Evolutionary conservation across 2,113 vertebrate genomes (phyloP).

Genomic region (Mesoclemmys tuberculata): DNA sequence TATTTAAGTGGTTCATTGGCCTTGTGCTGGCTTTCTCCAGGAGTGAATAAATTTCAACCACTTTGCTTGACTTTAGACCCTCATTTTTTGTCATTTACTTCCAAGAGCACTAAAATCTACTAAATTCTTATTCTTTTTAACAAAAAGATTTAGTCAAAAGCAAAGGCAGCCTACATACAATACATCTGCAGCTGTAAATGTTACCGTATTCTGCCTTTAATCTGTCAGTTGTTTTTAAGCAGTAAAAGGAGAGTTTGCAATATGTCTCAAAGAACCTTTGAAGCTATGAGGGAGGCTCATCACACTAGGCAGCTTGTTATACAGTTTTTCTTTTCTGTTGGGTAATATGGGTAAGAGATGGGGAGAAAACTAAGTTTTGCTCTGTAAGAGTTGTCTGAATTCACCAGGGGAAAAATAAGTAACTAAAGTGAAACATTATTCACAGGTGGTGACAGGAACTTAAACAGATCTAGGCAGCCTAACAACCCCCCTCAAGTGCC

Average conservation of each 20-base stretch:
- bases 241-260: background rate
- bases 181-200: background rate
- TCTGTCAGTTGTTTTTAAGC: slow-evolving; percentile 20
- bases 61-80: background rate
- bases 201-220: background rate
- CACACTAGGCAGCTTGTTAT: background rate
- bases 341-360: background rate
- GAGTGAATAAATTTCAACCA: background rate
- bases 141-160: slow-evolving; percentile 24
- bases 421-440: slow-evolving; percentile 6
- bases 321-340: background rate
- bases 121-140: background rate
- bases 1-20: background rate
- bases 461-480: background rate
- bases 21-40: background rate
- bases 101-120: background rate
- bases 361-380: background rate
- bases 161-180: background rate
- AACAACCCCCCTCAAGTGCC: background rate
- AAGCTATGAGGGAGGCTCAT: background rate
- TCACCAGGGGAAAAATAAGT: background rate
- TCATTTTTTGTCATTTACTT: background rate
- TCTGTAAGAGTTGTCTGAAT: background rate
- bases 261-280: background rate
- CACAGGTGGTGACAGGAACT: background rate